phyloP scores from a whole-genome alignment of 2,888 invertebrate genomes.

The Eupithecia pulchellata region DNA sequence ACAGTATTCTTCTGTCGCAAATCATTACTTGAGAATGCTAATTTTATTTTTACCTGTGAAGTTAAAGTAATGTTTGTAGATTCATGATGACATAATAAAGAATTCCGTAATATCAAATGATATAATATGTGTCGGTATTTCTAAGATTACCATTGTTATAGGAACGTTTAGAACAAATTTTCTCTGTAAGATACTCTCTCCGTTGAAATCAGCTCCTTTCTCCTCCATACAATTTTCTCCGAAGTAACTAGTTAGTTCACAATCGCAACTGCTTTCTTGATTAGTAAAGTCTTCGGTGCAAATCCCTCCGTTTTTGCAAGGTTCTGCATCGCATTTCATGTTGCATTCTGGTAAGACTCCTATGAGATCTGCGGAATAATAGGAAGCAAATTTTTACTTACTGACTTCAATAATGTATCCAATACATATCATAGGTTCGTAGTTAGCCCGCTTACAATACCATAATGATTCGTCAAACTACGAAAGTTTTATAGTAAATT shows the following conservation, averaged over 20 bases:
- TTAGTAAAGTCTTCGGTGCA: conserved; percentile 95
- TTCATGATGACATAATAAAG: not conserved
- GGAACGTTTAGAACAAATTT: conserved; percentile 90
- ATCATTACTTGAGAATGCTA: conserved; percentile 94
- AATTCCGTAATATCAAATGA: not conserved
- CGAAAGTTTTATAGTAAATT: too few relatives aligned
- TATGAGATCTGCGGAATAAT: conserved; percentile 72
- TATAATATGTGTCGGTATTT: not conserved
- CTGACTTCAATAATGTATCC: not conserved
- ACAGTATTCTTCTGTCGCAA: conserved; percentile 91
- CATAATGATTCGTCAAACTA: too few relatives aligned
- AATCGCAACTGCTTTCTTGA: conserved; percentile 94
- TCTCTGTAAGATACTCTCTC: conserved; percentile 92
- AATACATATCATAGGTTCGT: too few relatives aligned
- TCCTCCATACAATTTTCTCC: conserved; percentile 95
- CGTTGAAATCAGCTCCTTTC: conserved; percentile 95
- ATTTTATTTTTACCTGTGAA: conserved; percentile 90
- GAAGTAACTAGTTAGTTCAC: conserved; percentile 95
- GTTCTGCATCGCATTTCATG: conserved; percentile 95
- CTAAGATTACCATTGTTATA: conserved; percentile 80
- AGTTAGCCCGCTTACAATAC: too few relatives aligned
- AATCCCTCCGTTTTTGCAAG: conserved; percentile 94
- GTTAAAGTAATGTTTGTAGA: not conserved
- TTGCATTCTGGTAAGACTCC: conserved; percentile 93
- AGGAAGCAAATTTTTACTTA: not conserved